Evolutionary conservation across 2,888 invertebrate species (phyloP), one percentile per base, ranked within the genome.

Genomic region (Vannuccia rotundouncinata): DNA sequence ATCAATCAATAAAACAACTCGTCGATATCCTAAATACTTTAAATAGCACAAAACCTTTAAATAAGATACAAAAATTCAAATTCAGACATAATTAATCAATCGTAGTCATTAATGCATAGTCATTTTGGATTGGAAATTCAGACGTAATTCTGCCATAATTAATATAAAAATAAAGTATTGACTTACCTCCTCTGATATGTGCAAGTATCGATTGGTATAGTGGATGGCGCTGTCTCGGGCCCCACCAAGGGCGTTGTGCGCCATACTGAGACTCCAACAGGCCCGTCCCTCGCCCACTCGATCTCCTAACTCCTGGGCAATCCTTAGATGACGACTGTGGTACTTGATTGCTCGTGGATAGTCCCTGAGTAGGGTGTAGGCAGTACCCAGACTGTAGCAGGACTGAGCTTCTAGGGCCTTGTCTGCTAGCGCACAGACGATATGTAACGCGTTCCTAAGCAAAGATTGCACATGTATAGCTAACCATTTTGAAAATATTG

Each of bases 351-450:
- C 96, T 74, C 84, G 31, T 45, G 31, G 91, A 88, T 95, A 96
- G 89, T 98, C 95, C 31, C 94, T 90, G 74, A 97, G 90, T 77
- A 98, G 89, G 0, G 96, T 96, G 87, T 95, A 97, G 0, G 97
- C 97, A 87, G 97, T 98, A 17, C 97, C 98, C 75, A 98, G 90
- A 80, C 95, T 95, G 88, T 97, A 98, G 88, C 97, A 98, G 0
- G 96, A 95, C 87, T 98, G 98, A 0, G 97, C 98, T 88, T 98
- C 97, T 10, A 96, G 93, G 0, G 95, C 95, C 79, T 93, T 92
- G 87, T 98, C 97, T 5, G 93, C 92, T 73, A 96, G 88, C 87
- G 95, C 94, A 87, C 95, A 93, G 2, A 97, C 95, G 81, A 98
- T 89, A 0, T 93, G 91, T 83, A 98, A 89, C 0, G 96, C 95